Evolutionary conservation across 2,113 vertebrate species (phyloP), one percentile per base, ranked within the genome.

Genomic region (Puntigrus tetrazona): DNA sequence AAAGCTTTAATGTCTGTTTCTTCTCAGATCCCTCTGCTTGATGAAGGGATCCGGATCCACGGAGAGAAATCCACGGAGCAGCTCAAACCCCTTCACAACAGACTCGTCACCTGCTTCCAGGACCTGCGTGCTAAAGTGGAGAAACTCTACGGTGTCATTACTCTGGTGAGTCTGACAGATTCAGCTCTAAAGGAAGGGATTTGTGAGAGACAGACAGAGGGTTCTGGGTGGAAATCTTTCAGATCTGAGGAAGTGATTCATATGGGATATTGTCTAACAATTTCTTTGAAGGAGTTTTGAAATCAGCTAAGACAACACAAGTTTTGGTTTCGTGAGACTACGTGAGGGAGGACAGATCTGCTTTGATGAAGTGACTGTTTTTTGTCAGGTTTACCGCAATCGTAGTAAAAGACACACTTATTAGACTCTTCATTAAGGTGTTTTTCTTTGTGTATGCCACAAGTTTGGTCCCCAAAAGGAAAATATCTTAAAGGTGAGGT

Each of bases 111-210:
- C 29, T 99, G 97, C 84, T 99, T 99, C 93, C 93, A 88, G 72
- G 97, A 98, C 67, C 95, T 99, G 88, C 94, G 95, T 88, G 96
- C 92, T 83, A 99, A 96, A 93, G 97, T 98, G 76, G 97, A 98
- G 89, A 97, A 95, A 89, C 95, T 95, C 20, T 99, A 97, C 0
- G 97, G 97, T 5, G 96, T 98, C 50, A 97, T 97, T 78, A 98
- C 96, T 1, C 87, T 99, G 95, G 97, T 98, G 86, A 27, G 84
- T 78, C 10, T 79, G n/a, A 65, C 8, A 0, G 36, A 65, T 22
- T 67, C 4, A 7, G 31, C 9, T 47, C 55, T 29, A 67, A 22
- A 25, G n/a, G 22, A 1, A 59, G 55, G n/a, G n/a, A 59, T 59
- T 16, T 69, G 65, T 22, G 8, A 20, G 65, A 36, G 16, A 1